A percentile compares a stretch with the other conserved stretches of the same genome.
These are phyloP conservation scores for Odontocolon sp. DNA, from an alignment of 2,888 invertebrate species.

Conservation along the genomic window DNA sequence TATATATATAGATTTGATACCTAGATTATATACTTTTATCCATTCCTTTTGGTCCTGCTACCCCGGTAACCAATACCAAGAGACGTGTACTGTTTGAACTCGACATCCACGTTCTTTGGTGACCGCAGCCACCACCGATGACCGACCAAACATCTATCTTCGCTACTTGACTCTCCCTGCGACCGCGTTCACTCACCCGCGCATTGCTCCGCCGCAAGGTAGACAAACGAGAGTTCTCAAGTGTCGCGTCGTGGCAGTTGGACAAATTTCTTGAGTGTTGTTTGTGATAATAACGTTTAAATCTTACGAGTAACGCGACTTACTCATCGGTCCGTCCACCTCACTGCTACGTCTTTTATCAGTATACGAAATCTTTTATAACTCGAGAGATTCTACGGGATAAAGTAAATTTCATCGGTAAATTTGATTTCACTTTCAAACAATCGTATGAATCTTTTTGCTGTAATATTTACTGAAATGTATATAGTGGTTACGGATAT, in stretches of 20 bases:
- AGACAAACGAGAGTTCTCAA: conserved; percentile 2
- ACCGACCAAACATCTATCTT: conserved; percentile 16
- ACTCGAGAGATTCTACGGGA: no score
- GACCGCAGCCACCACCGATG: background rate
- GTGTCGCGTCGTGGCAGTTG: background rate
- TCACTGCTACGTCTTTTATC: no score
- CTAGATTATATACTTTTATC: no score
- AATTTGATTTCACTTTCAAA: no score
- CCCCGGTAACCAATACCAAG: no score
- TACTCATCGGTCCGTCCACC: background rate
- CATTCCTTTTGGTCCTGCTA: no score
- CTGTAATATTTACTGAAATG: no score
- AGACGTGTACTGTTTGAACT: background rate
- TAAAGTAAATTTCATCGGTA: no score
- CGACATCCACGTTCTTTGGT: background rate
- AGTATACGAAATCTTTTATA: no score
- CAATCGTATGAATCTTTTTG: no score
- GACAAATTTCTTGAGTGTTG: background rate
- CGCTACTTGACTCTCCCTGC: conserved; percentile 25
- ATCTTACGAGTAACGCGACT: background rate
- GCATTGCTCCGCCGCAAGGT: conserved; percentile 1
- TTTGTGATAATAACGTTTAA: background rate
- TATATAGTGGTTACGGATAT: no score
- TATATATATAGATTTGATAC: background rate
- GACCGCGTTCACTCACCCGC: conserved; percentile 33